Percentiles rank a stretch among this genome's conserved stretches.
Conservation (phyloP, 2,888 invertebrate species). For the Calameuta idolon region DNA sequence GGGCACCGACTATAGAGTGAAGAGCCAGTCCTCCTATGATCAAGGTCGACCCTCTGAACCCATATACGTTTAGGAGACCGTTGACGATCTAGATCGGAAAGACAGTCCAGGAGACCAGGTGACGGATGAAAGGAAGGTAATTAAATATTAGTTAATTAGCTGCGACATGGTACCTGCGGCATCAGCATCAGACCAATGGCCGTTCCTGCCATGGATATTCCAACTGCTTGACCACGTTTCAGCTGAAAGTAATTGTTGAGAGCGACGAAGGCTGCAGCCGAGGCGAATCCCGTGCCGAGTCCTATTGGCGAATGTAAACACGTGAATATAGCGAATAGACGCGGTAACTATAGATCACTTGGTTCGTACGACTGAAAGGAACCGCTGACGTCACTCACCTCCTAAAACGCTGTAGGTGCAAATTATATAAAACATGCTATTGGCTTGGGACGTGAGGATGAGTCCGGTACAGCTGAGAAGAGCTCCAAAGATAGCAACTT, state of each 20-base stretch:
- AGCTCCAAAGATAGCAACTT: constrained; percentile 77
- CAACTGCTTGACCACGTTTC: constrained; percentile 83
- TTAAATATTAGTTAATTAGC: background rate
- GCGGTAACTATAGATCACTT: background rate
- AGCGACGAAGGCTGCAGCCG: constrained; percentile 83
- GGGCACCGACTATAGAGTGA: constrained; percentile 77
- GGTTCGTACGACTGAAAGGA: background rate
- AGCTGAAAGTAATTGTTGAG: constrained; percentile 82
- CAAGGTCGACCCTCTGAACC: constrained; percentile 77
- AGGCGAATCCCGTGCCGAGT: constrained; percentile 81
- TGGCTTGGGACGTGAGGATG: constrained; percentile 76
- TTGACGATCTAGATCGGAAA: constrained; percentile 68
- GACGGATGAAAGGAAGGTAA: background rate
- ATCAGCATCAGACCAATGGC: constrained; percentile 84
- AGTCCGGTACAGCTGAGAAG: constrained; percentile 76
- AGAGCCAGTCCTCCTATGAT: constrained; percentile 77
- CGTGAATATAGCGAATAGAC: background rate
- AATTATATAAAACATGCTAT: constrained; percentile 79
- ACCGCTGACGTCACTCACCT: constrained; percentile 68
- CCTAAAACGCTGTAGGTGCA: constrained; percentile 81
- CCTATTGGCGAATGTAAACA: constrained; percentile 65
- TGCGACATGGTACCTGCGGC: constrained; percentile 71
- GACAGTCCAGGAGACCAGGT: background rate
- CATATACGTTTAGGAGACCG: constrained; percentile 73
- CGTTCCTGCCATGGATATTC: constrained; percentile 83